Evolutionary conservation across 2,888 invertebrate species (phyloP), one percentile per base, ranked within the genome.

Genomic region (Chromoteleia sp.): DNA sequence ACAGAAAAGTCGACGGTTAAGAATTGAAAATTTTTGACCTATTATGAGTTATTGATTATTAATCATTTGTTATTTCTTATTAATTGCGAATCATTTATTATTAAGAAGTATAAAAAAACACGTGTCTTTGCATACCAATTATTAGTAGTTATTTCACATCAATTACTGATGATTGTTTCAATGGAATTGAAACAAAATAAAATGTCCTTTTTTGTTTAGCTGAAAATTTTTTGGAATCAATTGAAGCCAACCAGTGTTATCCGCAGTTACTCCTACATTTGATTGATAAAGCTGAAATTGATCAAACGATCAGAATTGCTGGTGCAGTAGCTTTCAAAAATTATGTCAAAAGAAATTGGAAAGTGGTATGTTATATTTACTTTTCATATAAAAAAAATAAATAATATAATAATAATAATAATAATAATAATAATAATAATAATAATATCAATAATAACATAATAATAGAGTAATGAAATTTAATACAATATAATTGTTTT

Each of bases 291-390:
- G 93, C 95, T 48, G 95, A 95, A 83, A 93, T 96, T 45, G 96
- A 97, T 83, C 93, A 96, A 89, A 96, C 96, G 0, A 96, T 98
- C 73, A 93, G 98, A 83, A 94, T 98, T 39, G 97, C 98, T 4
- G 97, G 98, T 17, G 96, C 99, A 7, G 96, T 99, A 78, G 96
- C 97, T 0, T 98, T 99, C 89, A 99, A 99, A 91, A 99, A 99
- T 91, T 99, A 96, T 90, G 95, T 99, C 17, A 99, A 98, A 92
- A 93, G 98, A 65, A 98, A 99, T 92, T 99, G 99, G 99, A 94
- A 94, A 88, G 94, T 96, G 88, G 97, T 97, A 92, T 93, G 56
- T 52, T 73, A 15, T 68, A 56, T 8, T 21, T 29, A 17, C 48
- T 5, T 48, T 25, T 25, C 5, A 6, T 33, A 6, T 10, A 33